Base-by-base conservation (phyloP, 2,797 vertebrate genomes). In the Pampus argenteus region DNA sequence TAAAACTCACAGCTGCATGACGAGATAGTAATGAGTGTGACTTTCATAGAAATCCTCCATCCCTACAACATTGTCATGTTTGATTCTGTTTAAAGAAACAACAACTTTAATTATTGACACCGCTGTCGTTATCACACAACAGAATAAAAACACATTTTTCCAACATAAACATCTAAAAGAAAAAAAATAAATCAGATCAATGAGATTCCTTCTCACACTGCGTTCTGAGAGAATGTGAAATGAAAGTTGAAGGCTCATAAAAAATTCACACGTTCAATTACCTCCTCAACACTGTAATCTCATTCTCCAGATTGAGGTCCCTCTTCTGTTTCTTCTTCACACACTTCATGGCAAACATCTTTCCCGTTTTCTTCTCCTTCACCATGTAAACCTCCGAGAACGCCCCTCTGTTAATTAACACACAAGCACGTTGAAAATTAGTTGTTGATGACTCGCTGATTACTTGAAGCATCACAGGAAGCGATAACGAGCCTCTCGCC, bases 301-400 rank as follows among this genome's bases (percentile, higher is more conserved):
- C 98, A 0, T 99, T 99, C 90, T 99, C 97, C 88, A 99, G 88
- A 71, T 94, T 98, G 71, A 95, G 87, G 40, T 98, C 96, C 29
- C 89, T 86, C 79, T 95, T 97, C 47, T 95, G 96, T 57, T 95
- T 95, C 88, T 98, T 99, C 92, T 98, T 98, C 86, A 99, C 96
- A 74, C 98, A 99, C 76, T 99, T 99, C 89, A 99, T 94, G 49
- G 98, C 98, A 36, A 95, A 98, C 61, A 89, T 90, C 79, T 98
- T 96, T 1, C 96, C 96, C 0, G 97, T 97, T 85, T 95, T 94
- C 75, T 95, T 96, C 80, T 99, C 97, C 82, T 96, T 98, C 89
- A 98, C 98, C 87, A 99, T 95, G 93, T 94, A 98, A 14, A 99
- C 98, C 72, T 99, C 97, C 0, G 98, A 98, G 88, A 99, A 99